Percentiles rank a stretch among this genome's conserved stretches.
Evolutionary conservation across 2,797 vertebrate genomes (phyloP).

Genomic region (Helostoma temminkii): DNA sequence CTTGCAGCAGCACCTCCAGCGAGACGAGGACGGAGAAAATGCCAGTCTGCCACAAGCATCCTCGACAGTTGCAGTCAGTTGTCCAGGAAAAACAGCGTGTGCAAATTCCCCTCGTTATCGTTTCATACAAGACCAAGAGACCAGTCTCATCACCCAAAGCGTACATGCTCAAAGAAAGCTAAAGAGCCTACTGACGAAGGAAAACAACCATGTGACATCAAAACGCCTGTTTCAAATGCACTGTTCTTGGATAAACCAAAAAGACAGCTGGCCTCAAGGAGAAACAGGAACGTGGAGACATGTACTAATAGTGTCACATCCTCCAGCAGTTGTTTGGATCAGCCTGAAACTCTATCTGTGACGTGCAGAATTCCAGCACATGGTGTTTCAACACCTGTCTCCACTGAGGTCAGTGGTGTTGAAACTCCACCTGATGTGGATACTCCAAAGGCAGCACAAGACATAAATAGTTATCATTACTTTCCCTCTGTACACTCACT

Average conservation of each 20-base stretch:
- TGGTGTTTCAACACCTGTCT: conserved; percentile 32
- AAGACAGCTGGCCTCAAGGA: conserved; percentile 9
- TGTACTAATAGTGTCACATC: conserved; percentile 21
- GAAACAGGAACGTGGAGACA: conserved; percentile 27
- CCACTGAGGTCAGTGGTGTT: conserved; percentile 22
- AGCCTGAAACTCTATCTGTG: conserved; percentile 4
- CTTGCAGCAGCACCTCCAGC: conserved; percentile 42
- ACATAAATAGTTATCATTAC: conserved; percentile 11
- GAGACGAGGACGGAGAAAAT: conserved; percentile 70
- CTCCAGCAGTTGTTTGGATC: conserved; percentile 21
- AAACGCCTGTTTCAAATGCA: conserved; percentile 16
- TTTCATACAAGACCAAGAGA: conserved; percentile 75
- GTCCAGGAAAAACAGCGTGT: conserved; percentile 70
- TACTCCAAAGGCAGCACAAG: conserved; percentile 68
- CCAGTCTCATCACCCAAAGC: conserved; percentile 34
- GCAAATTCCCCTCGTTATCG: conserved; percentile 84
- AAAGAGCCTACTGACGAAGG: conserved; percentile 12
- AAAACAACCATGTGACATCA: conserved; percentile 27
- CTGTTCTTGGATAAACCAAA: conserved; percentile 40
- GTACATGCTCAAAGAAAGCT: conserved; percentile 25
- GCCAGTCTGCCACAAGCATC: conserved; percentile 54
- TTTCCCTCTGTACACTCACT: conserved; percentile 39
- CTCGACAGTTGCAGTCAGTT: conserved; percentile 59
- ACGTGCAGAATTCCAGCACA: conserved; percentile 29
- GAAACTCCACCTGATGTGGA: conserved; percentile 69